phyloP scores from a whole-genome alignment of 2,797 vertebrate genomes.

The Holocentrus rufus region DNA sequence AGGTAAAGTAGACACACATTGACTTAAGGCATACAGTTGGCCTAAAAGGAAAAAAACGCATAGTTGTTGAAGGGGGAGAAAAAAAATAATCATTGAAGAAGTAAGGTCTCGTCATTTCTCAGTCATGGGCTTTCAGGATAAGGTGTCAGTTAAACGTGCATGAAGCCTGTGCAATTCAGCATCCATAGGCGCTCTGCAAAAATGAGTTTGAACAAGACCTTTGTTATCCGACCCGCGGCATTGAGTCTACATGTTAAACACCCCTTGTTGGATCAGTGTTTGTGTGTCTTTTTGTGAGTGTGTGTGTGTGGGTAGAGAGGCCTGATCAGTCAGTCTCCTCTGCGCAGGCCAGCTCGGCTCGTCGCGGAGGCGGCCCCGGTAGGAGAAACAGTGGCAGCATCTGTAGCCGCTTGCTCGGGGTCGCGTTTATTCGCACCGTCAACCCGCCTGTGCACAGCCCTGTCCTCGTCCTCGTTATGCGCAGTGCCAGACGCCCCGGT shows the following conservation, averaged over 20 bases:
- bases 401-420: slow-evolving; percentile 45
- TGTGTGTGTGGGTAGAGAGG: slow-evolving; percentile 23
- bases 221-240: slow-evolving; percentile 76
- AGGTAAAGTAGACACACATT: slow-evolving; percentile 68
- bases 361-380: slow-evolving; percentile 37
- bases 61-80: slow-evolving; percentile 55
- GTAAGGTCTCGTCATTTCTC: slow-evolving; percentile 51
- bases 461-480: slow-evolving; percentile 8
- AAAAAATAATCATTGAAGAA: slow-evolving; percentile 61
- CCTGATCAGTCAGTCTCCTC: slow-evolving; percentile 66
- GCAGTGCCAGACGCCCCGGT: slow-evolving; percentile 23
- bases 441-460: slow-evolving; percentile 34
- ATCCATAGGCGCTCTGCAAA: slow-evolving; percentile 63
- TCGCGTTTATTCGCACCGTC: slow-evolving; percentile 22
- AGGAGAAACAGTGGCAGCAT: slow-evolving; percentile 49
- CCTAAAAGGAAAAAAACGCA: slow-evolving; percentile 62
- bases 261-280: slow-evolving; percentile 48
- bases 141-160: slow-evolving; percentile 38
- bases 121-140: slow-evolving; percentile 27
- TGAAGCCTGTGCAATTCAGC: slow-evolving; percentile 64
- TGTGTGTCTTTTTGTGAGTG: slow-evolving; percentile 28
- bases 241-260: slow-evolving; percentile 61
- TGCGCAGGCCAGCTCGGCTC: slow-evolving; percentile 41
- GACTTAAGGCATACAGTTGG: slow-evolving; percentile 81
- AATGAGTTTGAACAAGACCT: slow-evolving; percentile 47